Base-by-base conservation (phyloP, 2,888 invertebrate genomes). In the Teinopalpus imperialis region DNA sequence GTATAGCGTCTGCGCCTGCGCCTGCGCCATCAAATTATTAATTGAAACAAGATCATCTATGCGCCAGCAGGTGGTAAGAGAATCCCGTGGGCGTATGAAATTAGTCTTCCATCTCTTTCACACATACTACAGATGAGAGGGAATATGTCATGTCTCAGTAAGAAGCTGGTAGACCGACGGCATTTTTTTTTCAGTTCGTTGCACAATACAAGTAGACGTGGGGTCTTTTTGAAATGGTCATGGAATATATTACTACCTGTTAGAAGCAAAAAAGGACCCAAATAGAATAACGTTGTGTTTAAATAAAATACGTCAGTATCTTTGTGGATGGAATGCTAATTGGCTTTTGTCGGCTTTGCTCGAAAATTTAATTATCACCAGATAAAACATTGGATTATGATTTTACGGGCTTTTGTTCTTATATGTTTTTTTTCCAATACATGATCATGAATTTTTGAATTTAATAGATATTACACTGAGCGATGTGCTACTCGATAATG, bases 41-140 rank as follows among this genome's bases (percentile, higher is more conserved):
- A 85, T 83, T 81, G 79, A 82, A 79, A 80, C 69, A 66, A 74
- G 72, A 74, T 73, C 69, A 66, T 71, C 39, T 66, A 53, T 49
- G 55, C 61, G 72, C 52, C 75, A 64, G 62, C 75, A 58, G 78
- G 75, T 64, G 70, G 63, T 55, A 61, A 52, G 50, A 52, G 50
- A 52, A 53, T 70, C 63, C 70, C 63, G 77, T 79, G 69, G 79
- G 75, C 63, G 77, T 73, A 57, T 53, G 59, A 64, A 66, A 65
- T 67, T 59, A 27, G 8, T 56, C 39, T 54, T 23, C 27, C 41
- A 2, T 74, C 73, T 60, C 63, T 53, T 48, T 74, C 56, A 43
- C 35, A 47, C 56, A 5, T 30, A n/a, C n/a, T 58, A 43, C 36
- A 8, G 57, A 71, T 21, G 66, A 60, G 69, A 76, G 26, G 10